Evolutionary conservation across 2,113 vertebrate genomes (phyloP).

Genomic region (Saguinus midas): DNA sequence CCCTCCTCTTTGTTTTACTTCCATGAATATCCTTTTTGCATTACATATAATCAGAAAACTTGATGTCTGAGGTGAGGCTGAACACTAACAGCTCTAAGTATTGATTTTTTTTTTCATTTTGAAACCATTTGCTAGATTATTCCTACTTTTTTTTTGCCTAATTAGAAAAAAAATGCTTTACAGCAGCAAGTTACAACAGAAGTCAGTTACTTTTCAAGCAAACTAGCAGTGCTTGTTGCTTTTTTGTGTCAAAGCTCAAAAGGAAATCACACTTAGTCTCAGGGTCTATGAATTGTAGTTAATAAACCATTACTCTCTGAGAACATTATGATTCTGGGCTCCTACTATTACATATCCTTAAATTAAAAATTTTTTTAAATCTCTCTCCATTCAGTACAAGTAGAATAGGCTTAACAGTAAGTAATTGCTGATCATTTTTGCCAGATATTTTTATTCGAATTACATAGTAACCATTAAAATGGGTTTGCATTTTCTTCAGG

Average conservation of each 20-base stretch:
- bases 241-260: conserved; percentile 50
- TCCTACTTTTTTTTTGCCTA: background rate
- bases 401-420: conserved; percentile 72
- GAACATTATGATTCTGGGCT: conserved; percentile 62
- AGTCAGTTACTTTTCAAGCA: conserved; percentile 43
- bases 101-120: conserved; percentile 59
- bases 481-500: conserved; percentile 67
- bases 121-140: conserved; percentile 53
- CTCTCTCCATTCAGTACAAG: conserved; percentile 62
- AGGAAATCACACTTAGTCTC: conserved; percentile 52
- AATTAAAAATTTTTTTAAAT: conserved; percentile 58
- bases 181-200: conserved; percentile 53
- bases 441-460: conserved; percentile 73
- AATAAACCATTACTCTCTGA: conserved; percentile 71
- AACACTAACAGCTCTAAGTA: conserved; percentile 67
- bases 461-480: conserved; percentile 67
- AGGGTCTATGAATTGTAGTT: conserved; percentile 24
- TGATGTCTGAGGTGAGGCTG: conserved; percentile 53
- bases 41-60: conserved; percentile 73
- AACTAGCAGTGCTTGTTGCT: background rate
- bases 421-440: conserved; percentile 77
- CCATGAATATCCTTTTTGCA: conserved; percentile 74
- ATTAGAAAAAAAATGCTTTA: conserved; percentile 12
- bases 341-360: conserved; percentile 66
- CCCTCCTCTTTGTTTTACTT: conserved; percentile 57